Evolutionary conservation across 1,140 invertebrate genomes (phyloP), one percentile per base, ranked within the genome.

Genomic region (Scaptomyza montana): DNA sequence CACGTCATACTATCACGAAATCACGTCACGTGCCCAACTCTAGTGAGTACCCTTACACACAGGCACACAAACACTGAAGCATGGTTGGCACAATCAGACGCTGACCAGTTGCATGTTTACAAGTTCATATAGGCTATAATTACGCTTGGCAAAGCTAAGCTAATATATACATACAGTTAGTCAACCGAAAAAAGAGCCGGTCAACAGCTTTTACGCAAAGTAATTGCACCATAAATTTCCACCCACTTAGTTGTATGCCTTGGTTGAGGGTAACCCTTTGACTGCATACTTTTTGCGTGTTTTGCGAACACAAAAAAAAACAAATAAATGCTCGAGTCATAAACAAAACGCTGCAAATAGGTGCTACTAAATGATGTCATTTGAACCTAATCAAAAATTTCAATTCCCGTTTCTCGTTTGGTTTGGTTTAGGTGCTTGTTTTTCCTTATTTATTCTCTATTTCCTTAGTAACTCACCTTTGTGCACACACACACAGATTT

Each of bases 61-160:
- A 28, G 53, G 54, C 46, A 54, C 51, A 36, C 28, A 63, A 8
- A 51, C 5, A 46, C 4, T 45, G 21, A 25, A 33, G 39, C n/a
- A 19, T 2, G n/a, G 21, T 12, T 41, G 9, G 2, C 21, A 19
- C 54, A 41, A 12, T 41, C 59, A 51, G 47, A 59, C 57, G 39
- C 43, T 74, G 80, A 86, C 82, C 68, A 86, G 82, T 86, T 86
- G 82, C 82, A 86, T 86, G 82, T 71, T 62, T 4, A 28, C 28
- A 33, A 51, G 21, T 56, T 47, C 25, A 59, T 28, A 46, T 8
- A 19, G 13, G 13, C 43, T 78, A 70, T 84, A 87, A 87, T 87
- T 89, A 84, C 50, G 56, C 68, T n/a, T 53, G 36, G 47, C 70
- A 70, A 74, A 61, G 45, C 66, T 68, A 78, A 67, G 47, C 66